Evolutionary conservation across 1,140 invertebrate genomes (phyloP), one percentile per base, ranked within the genome.

Genomic region (Neodiprion lecontei): DNA sequence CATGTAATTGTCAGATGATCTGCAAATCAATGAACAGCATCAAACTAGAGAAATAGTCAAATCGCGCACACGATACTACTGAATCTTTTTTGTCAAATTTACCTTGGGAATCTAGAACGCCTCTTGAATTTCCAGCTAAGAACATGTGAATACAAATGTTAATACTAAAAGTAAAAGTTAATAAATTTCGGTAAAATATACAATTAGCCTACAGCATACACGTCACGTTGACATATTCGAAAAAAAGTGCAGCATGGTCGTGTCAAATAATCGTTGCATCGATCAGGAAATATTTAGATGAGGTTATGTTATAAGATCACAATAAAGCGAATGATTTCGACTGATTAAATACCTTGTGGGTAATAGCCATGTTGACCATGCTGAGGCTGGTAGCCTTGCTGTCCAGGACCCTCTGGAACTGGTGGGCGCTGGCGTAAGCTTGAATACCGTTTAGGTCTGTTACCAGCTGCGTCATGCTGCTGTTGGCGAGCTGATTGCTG

Each of bases 391-490:
- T 81, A 87, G 80, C 85, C 87, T 28, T 83, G 84, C 76, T 86
- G 86, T 4, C 81, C 72, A 14, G 86, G 82, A 75, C 82, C 84
- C 65, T 89, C 85, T 5, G 84, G 73, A 77, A 85, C 84, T 10
- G 83, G 70, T 76, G 91, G 90, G 48, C 93, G 89, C 82, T 94
- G 93, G 74, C 94, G 87, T 79, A 94, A 89, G 72, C 93, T 93
- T 1, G 94, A 95, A 83, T 95, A 95, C 9, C 94, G 89, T 82
- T 95, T 95, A n/a, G 93, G 91, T 82, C 91, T 87, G 77, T 88
- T 90, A 73, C 87, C 84, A 78, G 89, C 81, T 77, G 82, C 81
- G 79, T 88, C 83, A 67, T 88, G 83, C 53, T 81, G 81, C 73
- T 84, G 82, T 65, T 79, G 75, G 23, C 10, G 65, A 47, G 50